Conservation (phyloP, 1,140 invertebrate genomes). For the Trichomalopsis sarcophagae region DNA sequence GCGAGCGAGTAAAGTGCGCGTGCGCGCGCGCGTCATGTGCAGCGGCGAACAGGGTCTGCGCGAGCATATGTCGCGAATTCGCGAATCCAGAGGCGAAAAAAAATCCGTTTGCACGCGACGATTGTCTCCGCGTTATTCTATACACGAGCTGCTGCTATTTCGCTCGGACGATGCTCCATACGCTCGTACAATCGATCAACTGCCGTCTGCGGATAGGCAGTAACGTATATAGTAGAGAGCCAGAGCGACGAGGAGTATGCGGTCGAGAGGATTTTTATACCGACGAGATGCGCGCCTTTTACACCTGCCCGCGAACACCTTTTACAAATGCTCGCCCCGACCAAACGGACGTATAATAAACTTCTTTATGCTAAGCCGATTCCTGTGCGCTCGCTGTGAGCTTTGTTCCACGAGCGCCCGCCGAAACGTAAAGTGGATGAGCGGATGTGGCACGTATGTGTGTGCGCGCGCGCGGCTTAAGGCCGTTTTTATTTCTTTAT, state of each 20-base stretch:
- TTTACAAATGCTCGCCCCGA: neutral
- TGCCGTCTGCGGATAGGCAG: neutral
- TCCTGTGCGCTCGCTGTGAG: neutral
- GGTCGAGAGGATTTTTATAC: neutral
- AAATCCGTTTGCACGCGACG: conserved; percentile 19
- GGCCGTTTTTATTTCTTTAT: neutral
- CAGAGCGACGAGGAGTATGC: neutral
- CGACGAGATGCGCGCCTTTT: neutral
- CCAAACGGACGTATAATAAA: neutral
- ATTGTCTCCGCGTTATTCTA: neutral
- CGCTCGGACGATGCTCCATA: neutral
- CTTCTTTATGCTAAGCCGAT: neutral
- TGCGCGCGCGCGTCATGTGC: conserved; percentile 32
- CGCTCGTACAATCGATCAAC: too few species aligned
- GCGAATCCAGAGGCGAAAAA: neutral
- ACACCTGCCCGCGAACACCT: neutral
- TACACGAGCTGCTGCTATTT: neutral
- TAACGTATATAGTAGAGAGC: too few species aligned
- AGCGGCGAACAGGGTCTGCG: neutral
- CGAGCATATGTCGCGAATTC: conserved; percentile 30
- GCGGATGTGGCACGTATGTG: neutral
- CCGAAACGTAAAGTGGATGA: neutral
- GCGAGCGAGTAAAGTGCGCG: neutral
- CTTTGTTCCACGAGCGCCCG: neutral
- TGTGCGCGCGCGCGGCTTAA: neutral